phyloP scores from a whole-genome alignment of 1,140 invertebrate species.

The Drosophila gunungcola region DNA sequence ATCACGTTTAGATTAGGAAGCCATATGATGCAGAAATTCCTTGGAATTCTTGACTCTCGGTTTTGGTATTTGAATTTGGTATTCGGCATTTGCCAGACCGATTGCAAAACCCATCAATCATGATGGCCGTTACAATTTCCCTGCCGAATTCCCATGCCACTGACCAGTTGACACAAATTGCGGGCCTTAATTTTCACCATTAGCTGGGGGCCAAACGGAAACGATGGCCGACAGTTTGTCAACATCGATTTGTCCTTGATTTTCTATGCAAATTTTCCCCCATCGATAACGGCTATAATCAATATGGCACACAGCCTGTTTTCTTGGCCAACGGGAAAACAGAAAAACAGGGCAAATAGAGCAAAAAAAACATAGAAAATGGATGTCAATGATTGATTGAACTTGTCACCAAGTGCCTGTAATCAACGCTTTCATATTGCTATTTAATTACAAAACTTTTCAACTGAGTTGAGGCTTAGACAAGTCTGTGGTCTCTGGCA shows the following conservation, averaged over 20 bases:
- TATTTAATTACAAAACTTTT: conserved; percentile 52
- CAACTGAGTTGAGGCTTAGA: conserved; percentile 30
- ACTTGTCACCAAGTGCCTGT: conserved; percentile 33
- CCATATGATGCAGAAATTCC: neutral
- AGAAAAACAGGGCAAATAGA: neutral
- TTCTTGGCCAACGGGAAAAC: conserved; percentile 18
- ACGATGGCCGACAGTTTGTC: conserved; percentile 22
- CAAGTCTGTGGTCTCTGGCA: conserved; percentile 7
- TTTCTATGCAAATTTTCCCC: conserved; percentile 32
- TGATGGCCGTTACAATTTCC: conserved; percentile 4
- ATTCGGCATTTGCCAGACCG: conserved; percentile 13
- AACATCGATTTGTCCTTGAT: conserved; percentile 28
- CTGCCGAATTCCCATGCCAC: conserved; percentile 9
- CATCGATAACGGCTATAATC: conserved; percentile 25
- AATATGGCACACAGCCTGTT: conserved; percentile 9
- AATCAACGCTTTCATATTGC: conserved; percentile 40
- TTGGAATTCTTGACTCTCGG: neutral
- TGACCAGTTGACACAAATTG: conserved; percentile 43
- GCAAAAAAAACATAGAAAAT: neutral
- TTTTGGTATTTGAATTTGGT: conserved; percentile 9
- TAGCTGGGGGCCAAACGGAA: conserved; percentile 12
- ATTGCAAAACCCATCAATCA: conserved; percentile 22
- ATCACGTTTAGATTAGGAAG: neutral
- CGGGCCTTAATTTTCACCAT: conserved; percentile 37
- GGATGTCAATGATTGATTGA: conserved; percentile 44